These are phyloP conservation scores for Eulimnadia texana DNA, from an alignment of 1,140 invertebrate species.

Conservation along the genomic window DNA sequence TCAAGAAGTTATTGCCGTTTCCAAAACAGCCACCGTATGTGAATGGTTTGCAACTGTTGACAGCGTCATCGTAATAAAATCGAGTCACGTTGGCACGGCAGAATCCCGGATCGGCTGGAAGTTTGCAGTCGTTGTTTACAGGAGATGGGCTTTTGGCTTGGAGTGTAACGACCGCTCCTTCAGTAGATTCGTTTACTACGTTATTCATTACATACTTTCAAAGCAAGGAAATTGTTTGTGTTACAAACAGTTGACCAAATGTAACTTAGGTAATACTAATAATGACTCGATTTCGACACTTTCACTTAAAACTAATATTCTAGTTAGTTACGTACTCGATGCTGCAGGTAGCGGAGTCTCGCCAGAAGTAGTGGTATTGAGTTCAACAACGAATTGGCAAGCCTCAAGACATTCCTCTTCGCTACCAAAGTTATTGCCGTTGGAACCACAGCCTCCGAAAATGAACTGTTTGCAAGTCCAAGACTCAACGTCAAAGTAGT, in stretches of 20 bases:
- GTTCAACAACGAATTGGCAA: background rate
- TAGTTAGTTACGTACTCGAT: background rate
- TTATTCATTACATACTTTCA: background rate
- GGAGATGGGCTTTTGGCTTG: background rate
- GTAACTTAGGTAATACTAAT: background rate
- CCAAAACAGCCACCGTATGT: slow-evolving; percentile 79
- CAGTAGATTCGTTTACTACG: background rate
- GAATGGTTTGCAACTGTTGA: slow-evolving; percentile 34
- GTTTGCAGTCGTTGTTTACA: background rate
- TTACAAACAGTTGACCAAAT: background rate
- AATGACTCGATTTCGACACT: too few species aligned
- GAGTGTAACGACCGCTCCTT: background rate
- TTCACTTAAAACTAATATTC: background rate
- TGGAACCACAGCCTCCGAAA: background rate
- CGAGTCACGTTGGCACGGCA: background rate
- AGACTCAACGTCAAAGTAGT: background rate
- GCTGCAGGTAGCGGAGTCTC: background rate
- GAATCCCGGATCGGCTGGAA: slow-evolving; percentile 12
- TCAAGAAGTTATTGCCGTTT: slow-evolving; percentile 72
- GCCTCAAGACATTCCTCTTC: slow-evolving; percentile 49
- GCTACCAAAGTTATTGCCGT: slow-evolving; percentile 69
- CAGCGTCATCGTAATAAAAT: slow-evolving; percentile 8
- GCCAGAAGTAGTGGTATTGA: background rate
- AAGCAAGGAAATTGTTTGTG: background rate
- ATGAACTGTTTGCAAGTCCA: background rate